These are phyloP conservation scores for Adelges cooleyi DNA, from an alignment of 1,140 invertebrate genomes.

Conservation along the genomic window DNA sequence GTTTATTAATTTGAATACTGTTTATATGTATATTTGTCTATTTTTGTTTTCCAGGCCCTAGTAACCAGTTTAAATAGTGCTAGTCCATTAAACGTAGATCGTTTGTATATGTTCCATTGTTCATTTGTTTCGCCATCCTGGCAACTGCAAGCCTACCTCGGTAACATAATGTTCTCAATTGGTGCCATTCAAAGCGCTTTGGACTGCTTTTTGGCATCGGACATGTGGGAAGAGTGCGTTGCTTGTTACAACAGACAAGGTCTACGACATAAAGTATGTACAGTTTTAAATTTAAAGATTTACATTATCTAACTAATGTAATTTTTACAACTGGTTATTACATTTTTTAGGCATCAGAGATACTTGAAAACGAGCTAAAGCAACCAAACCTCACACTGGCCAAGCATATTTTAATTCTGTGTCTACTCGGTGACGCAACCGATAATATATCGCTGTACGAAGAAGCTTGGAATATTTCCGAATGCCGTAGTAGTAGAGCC, in stretches of 20 bases:
- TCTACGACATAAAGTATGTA: conserved; percentile 61
- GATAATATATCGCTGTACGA: conserved; percentile 57
- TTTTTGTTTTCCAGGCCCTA: conserved; percentile 47
- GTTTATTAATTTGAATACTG: no score
- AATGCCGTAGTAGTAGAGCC: conserved; percentile 60
- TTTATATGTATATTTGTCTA: no score
- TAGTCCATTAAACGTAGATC: conserved; percentile 39
- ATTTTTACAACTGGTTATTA: no score
- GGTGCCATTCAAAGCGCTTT: conserved; percentile 75
- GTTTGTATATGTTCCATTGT: conserved; percentile 47
- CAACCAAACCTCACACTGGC: not conserved
- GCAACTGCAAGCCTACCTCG: conserved; percentile 61
- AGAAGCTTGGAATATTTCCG: conserved; percentile 82
- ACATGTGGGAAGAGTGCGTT: conserved; percentile 89
- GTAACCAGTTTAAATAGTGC: conserved; percentile 46
- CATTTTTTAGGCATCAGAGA: conserved; percentile 5
- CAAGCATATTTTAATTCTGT: conserved; percentile 41
- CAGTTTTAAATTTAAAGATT: not conserved
- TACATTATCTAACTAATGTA: no score
- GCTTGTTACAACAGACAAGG: conserved; percentile 75
- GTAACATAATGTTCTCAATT: conserved; percentile 62
- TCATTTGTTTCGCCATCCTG: conserved; percentile 53
- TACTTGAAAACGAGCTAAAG: conserved; percentile 10
- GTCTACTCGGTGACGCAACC: conserved; percentile 75
- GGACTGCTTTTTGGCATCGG: conserved; percentile 65